phyloP scores from a whole-genome alignment of 2,888 invertebrate genomes.

The Chaetogeoica ovagalla region DNA sequence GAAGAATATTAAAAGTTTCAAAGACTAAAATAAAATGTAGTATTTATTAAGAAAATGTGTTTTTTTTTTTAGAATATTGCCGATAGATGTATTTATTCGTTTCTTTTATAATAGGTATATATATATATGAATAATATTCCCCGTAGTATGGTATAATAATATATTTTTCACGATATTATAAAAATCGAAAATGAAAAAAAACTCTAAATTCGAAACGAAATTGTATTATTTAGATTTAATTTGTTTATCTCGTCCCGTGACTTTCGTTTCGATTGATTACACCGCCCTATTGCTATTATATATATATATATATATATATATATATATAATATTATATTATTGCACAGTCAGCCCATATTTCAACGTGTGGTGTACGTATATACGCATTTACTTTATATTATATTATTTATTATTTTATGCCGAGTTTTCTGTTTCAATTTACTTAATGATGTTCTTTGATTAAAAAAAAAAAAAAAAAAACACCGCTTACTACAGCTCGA shows the following conservation, averaged over 20 bases:
- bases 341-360: not conserved
- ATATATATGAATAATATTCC: not conserved
- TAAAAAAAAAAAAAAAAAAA: constrained; percentile 27
- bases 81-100: not conserved
- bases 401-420: constrained; percentile 13
- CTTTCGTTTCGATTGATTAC: constrained; percentile 14
- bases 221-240: constrained; percentile 6
- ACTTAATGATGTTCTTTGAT: constrained; percentile 49
- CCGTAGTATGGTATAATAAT: not conserved
- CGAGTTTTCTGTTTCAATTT: constrained; percentile 45
- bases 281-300: not conserved
- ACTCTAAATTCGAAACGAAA: not conserved
- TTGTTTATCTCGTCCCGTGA: constrained; percentile 2
- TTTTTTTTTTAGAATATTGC: too few species aligned
- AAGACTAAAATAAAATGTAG: too few species aligned
- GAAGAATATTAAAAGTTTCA: too few species aligned
- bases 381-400: not conserved
- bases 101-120: too few species aligned
- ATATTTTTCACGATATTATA: not conserved
- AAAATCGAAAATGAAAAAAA: constrained; percentile 2
- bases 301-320: too few species aligned
- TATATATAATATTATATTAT: not conserved
- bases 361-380: not conserved
- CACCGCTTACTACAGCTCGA: not conserved
- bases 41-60: too few species aligned